Evolutionary conservation across 2,888 invertebrate genomes (phyloP).

Genomic region (Galeruca laticollis): DNA sequence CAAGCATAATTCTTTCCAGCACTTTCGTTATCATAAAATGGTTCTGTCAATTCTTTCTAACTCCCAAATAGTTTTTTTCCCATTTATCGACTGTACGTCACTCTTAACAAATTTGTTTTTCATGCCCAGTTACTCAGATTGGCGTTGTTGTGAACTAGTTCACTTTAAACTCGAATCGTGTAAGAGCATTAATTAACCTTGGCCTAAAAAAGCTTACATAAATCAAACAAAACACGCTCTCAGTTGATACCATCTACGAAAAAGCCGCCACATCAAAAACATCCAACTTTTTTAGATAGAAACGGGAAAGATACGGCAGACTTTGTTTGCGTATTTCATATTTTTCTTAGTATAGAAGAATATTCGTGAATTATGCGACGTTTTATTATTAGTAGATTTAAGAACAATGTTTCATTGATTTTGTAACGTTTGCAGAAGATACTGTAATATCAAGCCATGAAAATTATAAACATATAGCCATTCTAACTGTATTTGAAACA

Average conservation of each 20-base stretch:
- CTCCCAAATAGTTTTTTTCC: too few relatives aligned
- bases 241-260: constrained; percentile 23
- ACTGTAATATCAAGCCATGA: too few relatives aligned
- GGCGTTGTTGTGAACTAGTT: constrained; percentile 17
- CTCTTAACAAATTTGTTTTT: constrained; percentile 2
- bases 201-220: constrained; percentile 28
- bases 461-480: too few relatives aligned
- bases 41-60: not conserved
- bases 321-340: not conserved
- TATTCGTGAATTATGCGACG: too few relatives aligned
- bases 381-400: too few relatives aligned
- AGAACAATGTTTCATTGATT: too few relatives aligned
- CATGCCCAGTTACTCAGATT: constrained; percentile 19
- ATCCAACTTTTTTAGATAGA: constrained; percentile 9
- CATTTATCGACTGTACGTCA: not conserved
- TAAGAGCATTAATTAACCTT: constrained; percentile 37
- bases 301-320: not conserved
- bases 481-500: too few relatives aligned
- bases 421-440: too few relatives aligned
- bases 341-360: not conserved
- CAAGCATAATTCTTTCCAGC: too few relatives aligned
- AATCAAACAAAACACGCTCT: constrained; percentile 34
- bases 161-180: constrained; percentile 5
- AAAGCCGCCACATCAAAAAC: constrained; percentile 16
- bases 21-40: too few relatives aligned